Conservation (phyloP, 2,797 vertebrate genomes). For the Natrix natrix region DNA sequence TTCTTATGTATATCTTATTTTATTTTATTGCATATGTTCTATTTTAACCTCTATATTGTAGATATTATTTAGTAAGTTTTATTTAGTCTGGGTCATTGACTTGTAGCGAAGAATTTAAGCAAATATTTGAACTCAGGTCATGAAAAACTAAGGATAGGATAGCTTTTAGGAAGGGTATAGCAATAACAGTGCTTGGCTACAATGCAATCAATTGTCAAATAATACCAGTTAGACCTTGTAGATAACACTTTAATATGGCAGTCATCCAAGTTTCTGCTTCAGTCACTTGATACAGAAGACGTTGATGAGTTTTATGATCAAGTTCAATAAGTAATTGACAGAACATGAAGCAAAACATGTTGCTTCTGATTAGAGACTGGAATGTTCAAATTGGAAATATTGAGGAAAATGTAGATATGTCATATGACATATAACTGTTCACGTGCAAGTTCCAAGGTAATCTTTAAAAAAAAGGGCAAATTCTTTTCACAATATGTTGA, state of each 20-base stretch:
- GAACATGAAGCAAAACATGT: background rate
- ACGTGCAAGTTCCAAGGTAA: background rate
- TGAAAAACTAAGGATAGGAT: background rate
- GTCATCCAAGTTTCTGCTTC: background rate
- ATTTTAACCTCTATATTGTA: background rate
- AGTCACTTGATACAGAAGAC: background rate
- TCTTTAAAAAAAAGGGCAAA: background rate
- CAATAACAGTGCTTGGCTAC: background rate
- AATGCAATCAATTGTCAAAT: background rate
- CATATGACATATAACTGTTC: background rate
- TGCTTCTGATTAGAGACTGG: background rate
- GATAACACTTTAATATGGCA: background rate
- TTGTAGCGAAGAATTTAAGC: background rate
- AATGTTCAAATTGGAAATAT: background rate
- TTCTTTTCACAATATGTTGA: background rate
- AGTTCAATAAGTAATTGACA: background rate
- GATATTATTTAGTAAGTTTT: background rate
- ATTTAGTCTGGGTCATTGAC: background rate
- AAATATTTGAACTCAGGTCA: background rate
- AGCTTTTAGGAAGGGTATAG: background rate
- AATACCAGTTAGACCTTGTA: background rate
- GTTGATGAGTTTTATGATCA: background rate
- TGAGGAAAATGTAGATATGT: background rate
- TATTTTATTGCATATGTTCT: background rate
- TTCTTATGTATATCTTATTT: background rate